Evolutionary conservation across 92 coral and sea anemone species (phyloP), one percentile per base, ranked within the genome.

Genomic region (Porites cylindrica): DNA sequence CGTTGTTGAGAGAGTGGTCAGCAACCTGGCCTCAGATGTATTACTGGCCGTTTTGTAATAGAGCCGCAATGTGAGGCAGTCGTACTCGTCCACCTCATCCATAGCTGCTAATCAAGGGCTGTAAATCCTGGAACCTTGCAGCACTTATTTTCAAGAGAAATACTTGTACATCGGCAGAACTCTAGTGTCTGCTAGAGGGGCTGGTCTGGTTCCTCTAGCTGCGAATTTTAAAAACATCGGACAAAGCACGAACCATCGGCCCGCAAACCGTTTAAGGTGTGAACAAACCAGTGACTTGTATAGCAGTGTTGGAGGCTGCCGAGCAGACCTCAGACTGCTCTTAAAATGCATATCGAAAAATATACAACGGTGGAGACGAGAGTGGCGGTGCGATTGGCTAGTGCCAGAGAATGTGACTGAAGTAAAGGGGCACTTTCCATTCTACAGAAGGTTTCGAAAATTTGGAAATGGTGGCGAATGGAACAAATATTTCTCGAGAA

Each of bases 341-440:
- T n/a, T n/a, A 66, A 16, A 52, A 24, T 7, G 23, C 62, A 79
- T 6, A 11, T 6, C 66, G 8, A 17, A 24, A 61, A 51, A 38
- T 38, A 4, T 38, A 38, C 6, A 38, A 38, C 20, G 14, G 66
- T 19, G 77, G 20, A 56, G 87, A 79, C 2, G 85, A 86, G 23
- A 78, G 70, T 80, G 72, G 17, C 88, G 47, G 38, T 17, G 72
- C 72, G 58, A 38, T 38, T 90, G 87, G 91, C 93, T 89, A 17
- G 72, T 88, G 10, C 91, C 93, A 12, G 86, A 92, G 63, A 73
- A 75, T 59, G 65, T 61, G 10, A 82, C 93, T 6, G 91, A 89
- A 66, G 84, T 92, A 60, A 87, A 83, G 80, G 75, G 91, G 19
- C 89, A 89, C 70, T 76, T 92, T 38, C 47, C 47, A 38, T 38